Conservation (phyloP, 2,797 vertebrate species). For the Hybognathus amarus region DNA sequence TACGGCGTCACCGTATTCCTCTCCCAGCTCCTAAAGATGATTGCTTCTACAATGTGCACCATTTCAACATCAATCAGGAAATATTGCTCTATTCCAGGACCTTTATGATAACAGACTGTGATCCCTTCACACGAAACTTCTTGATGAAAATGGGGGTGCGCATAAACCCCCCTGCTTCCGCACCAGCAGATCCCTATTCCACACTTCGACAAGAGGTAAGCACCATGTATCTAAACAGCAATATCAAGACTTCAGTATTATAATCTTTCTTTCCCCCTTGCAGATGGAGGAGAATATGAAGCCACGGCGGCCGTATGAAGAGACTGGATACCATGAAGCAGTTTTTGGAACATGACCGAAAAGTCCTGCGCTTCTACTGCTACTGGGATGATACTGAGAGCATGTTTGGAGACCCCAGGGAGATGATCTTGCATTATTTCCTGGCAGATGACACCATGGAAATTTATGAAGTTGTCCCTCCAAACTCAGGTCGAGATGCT, state of each 20-base stretch:
- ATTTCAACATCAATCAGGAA: slow-evolving; percentile 88
- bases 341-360: slow-evolving; percentile 84
- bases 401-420: slow-evolving; percentile 72
- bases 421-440: slow-evolving; percentile 87
- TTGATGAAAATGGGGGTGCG: slow-evolving; percentile 83
- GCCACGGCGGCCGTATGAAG: slow-evolving; percentile 84
- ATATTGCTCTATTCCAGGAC: slow-evolving; percentile 81
- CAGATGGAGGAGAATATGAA: slow-evolving; percentile 77
- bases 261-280: slow-evolving; percentile 12
- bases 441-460: slow-evolving; percentile 90
- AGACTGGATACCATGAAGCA: slow-evolving; percentile 80
- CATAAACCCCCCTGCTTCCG: slow-evolving; percentile 71
- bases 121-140: slow-evolving; percentile 87
- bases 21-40: slow-evolving; percentile 86
- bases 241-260: neutral
- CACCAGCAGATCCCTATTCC: slow-evolving; percentile 85
- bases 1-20: slow-evolving; percentile 85
- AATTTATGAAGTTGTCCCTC: slow-evolving; percentile 79
- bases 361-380: slow-evolving; percentile 89
- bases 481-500: slow-evolving; percentile 80
- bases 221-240: neutral
- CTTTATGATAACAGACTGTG: slow-evolving; percentile 86
- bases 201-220: slow-evolving; percentile 78
- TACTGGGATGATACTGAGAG: slow-evolving; percentile 84
- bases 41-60: slow-evolving; percentile 83